These are phyloP conservation scores for Anhinga anhinga DNA, from an alignment of 2,113 vertebrate genomes.

Conservation along the genomic window DNA sequence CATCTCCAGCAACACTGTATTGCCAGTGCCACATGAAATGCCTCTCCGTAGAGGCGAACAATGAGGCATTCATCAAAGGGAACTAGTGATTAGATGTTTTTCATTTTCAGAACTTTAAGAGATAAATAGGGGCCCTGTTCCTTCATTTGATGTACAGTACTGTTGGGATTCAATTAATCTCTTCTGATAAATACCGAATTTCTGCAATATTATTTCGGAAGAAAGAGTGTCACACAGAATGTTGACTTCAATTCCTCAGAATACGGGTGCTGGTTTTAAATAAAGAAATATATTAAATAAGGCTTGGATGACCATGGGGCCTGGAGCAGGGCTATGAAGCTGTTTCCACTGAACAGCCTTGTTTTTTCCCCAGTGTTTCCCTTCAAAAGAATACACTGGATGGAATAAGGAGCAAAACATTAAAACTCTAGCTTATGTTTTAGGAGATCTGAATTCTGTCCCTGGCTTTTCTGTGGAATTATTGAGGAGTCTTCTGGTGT, in stretches of 20 bases:
- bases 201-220: conserved; percentile 7
- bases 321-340: not conserved
- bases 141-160: conserved; percentile 64
- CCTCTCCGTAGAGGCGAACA: conserved; percentile 52
- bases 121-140: conserved; percentile 69
- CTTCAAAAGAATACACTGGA: not conserved
- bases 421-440: not conserved
- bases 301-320: not conserved
- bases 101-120: conserved; percentile 69
- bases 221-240: not conserved
- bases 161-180: conserved; percentile 67
- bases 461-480: not conserved
- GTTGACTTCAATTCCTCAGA: not conserved
- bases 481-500: not conserved
- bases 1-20: not conserved
- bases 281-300: not conserved
- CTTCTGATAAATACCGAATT: conserved; percentile 49
- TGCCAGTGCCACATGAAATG: conserved; percentile 64
- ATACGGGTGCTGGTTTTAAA: not conserved
- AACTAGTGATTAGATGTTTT: conserved; percentile 68
- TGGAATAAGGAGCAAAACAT: not conserved
- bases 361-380: not conserved
- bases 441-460: not conserved
- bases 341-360: not conserved
- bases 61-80: conserved; percentile 70